Evolutionary conservation across 2,888 invertebrate species (phyloP), one percentile per base, ranked within the genome.

Genomic region (Gibbula magus): DNA sequence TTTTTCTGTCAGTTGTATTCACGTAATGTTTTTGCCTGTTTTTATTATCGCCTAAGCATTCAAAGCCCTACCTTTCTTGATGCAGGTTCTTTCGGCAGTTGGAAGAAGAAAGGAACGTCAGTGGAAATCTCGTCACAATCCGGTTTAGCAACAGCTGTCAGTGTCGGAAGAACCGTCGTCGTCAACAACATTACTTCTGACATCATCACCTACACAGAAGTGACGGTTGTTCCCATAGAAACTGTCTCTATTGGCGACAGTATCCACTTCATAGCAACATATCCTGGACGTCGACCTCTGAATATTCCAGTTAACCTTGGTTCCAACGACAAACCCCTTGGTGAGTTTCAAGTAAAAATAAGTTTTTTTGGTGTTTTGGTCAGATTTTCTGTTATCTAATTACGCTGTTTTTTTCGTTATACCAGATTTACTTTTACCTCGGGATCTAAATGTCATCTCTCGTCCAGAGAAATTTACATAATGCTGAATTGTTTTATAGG

Each of bases 201-300:
- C 22, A 74, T 88, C 5, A 80, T 85, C 25, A 91, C 91, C 18
- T 87, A 90, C 77, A 90, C 88, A 53, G 90, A 91, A 88, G 91
- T 91, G 18, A 85, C 80, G 18, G 86, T 91, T 7, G 82, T 84
- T n/a, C 84, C 89, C 29, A 84, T 91, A 13, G 81, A 74, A 18
- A 75, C 75, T 16, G 79, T 91, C 0, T 80, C 75, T 7, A 75
- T 89, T 61, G 87, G 84, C 35, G 85, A 82, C 13, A 81, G 78
- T 8, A 77, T 86, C 18, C 83, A 86, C 16, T 89, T 85, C 77
- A 81, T 91, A 70, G 89, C 89, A 66, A 90, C 87, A 80, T 87
- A 85, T n/a, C 80, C 83, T 25, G 83, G 82, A 16, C 81, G 81
- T 35, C 76, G 80, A 18, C 82, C 66, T 16, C 86, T 84, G 73